Percentiles rank a stretch among this genome's conserved stretches.
Evolutionary conservation across 2,888 invertebrate species (phyloP).

Genomic region (Rhynchonema sp.): DNA sequence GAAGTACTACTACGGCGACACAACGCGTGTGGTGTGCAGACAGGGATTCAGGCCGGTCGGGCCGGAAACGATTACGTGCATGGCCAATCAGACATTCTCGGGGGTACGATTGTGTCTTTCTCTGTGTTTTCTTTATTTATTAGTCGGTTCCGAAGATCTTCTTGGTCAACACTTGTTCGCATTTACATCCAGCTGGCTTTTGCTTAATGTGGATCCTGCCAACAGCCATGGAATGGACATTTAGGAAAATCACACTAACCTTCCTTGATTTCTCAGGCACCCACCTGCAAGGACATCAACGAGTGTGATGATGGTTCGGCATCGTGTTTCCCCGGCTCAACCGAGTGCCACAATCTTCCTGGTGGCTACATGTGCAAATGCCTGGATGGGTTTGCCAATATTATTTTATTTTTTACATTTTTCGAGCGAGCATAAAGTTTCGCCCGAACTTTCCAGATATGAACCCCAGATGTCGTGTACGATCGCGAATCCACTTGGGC

Average conservation of each 20-base stretch:
- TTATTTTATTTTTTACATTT: neutral
- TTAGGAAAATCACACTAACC: too few relatives aligned
- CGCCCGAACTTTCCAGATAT: neutral
- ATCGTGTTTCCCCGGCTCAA: constrained; percentile 16
- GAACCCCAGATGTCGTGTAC: constrained; percentile 5
- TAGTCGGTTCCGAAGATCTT: too few relatives aligned
- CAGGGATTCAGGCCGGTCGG: constrained; percentile 17
- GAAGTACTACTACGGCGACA: constrained; percentile 18
- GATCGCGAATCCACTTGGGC: constrained; percentile 9
- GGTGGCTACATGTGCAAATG: constrained; percentile 26
- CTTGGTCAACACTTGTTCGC: constrained; percentile 1
- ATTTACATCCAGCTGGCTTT: too few relatives aligned
- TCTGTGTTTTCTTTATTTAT: too few relatives aligned
- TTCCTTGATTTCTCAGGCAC: too few relatives aligned
- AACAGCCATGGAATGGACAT: too few relatives aligned
- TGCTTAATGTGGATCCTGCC: too few relatives aligned
- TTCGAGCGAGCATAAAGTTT: too few relatives aligned
- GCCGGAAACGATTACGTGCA: constrained; percentile 19
- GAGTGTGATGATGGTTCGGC: constrained; percentile 20
- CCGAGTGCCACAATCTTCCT: constrained; percentile 19
- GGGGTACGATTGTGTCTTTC: neutral
- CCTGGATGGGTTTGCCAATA: constrained; percentile 16
- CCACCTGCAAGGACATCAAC: constrained; percentile 22
- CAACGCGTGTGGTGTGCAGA: constrained; percentile 19
- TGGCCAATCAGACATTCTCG: constrained; percentile 23